Base-by-base conservation (phyloP, 2,797 vertebrate species). In the Discoglossus pictus region DNA sequence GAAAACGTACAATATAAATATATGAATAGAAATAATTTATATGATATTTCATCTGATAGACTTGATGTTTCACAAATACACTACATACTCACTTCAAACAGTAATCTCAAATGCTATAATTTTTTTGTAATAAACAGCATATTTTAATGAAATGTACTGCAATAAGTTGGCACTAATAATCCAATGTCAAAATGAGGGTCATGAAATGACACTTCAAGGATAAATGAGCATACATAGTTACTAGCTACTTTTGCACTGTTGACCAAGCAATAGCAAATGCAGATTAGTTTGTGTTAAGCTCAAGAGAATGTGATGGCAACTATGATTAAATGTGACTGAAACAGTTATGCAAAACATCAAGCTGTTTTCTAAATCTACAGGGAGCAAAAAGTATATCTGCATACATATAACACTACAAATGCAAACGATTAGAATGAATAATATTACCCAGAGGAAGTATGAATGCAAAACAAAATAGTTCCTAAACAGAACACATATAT, bases 261-360 rank as follows among this genome's bases (percentile, higher is more conserved):
- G 52, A 76, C 56, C 54, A 80, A 68, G 80, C 78, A 80, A 76
- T 71, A 80, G 16, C 61, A 81, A n/a, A 77, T 38, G 63, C 59
- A 72, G 75, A 78, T 84, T 84, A 78, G 64, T 81, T 69, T 78
- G 63, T 67, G 65, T 25, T 74, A 79, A 77, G 23, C 76, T 76
- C 54, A 81, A 67, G 67, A 72, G 78, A 79, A 80, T 82, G 80
- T 82, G 70, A 80, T 83, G 74, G 77, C 27, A 76, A 65, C 21
- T 0, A 4, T 80, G 69, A 65, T 79, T 81, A 64, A 85, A 71
- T 78, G 85, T 73, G 78, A 82, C 63, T 77, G 68, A 71, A 75
- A 60, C 75, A 84, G 77, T 80, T 84, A 79, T 69, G 78, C 52
- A 80, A 81, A 79, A 69, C 58, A 81, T 77, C 65, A 81, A 81